These are phyloP conservation scores for Nannoperca obscura DNA, from an alignment of 2,797 vertebrate genomes.

Conservation along the genomic window DNA sequence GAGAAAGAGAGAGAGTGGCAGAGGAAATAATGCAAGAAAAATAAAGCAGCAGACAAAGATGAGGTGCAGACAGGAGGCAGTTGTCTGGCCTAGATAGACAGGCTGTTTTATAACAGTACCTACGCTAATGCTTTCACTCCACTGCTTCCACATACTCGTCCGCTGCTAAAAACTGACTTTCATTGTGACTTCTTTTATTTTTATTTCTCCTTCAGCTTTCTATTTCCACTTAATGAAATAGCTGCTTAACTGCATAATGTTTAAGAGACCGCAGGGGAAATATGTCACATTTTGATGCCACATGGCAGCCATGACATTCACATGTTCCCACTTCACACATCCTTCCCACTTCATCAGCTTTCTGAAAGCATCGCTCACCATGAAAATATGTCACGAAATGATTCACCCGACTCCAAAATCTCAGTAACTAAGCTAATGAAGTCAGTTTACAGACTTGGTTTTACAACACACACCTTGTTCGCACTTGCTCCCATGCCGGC, in stretches of 20 bases:
- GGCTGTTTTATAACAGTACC: constrained; percentile 54
- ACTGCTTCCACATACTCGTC: constrained; percentile 16
- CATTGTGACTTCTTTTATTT: not conserved
- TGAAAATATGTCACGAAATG: constrained; percentile 41
- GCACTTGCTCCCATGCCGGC: constrained; percentile 4
- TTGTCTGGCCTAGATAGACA: constrained; percentile 56
- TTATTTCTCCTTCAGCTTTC: constrained; percentile 6
- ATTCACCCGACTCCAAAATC: constrained; percentile 32
- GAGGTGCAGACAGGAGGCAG: constrained; percentile 66
- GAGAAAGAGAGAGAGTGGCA: constrained; percentile 55
- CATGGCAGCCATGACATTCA: constrained; percentile 47
- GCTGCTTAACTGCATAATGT: constrained; percentile 12
- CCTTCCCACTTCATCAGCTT: constrained; percentile 49
- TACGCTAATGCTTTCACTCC: constrained; percentile 51
- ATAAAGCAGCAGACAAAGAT: constrained; percentile 55
- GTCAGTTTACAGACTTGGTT: constrained; percentile 52
- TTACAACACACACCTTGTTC: constrained; percentile 28
- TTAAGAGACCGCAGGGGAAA: constrained; percentile 28
- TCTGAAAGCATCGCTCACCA: constrained; percentile 37
- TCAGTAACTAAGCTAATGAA: constrained; percentile 48
- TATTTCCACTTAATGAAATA: constrained; percentile 28
- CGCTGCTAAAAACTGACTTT: constrained; percentile 26
- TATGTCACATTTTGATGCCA: constrained; percentile 39
- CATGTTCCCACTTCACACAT: constrained; percentile 58
- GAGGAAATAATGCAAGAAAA: constrained; percentile 56